A percentile compares a stretch with the other conserved stretches of the same genome.
phyloP scores from a whole-genome alignment of 2,797 vertebrate genomes.

The Carcharodon carcharias region DNA sequence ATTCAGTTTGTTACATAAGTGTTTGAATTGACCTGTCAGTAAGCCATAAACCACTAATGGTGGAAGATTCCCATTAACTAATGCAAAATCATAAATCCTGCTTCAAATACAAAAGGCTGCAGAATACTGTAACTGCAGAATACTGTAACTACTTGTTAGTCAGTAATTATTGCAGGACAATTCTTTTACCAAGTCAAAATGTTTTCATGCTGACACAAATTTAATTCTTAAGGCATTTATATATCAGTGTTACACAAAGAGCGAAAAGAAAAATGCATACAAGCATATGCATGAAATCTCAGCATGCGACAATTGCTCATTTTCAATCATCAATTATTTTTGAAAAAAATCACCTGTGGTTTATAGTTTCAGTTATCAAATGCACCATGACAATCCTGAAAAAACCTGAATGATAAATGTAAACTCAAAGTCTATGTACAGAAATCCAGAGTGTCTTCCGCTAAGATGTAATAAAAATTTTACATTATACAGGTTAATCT shows the following conservation, averaged over 20 bases:
- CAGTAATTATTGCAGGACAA: not conserved
- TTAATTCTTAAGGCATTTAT: not conserved
- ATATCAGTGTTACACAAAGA: not conserved
- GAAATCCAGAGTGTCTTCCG: not conserved
- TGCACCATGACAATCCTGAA: not conserved
- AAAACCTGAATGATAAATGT: not conserved
- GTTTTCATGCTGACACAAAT: not conserved
- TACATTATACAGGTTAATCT: not conserved
- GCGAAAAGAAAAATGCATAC: not conserved
- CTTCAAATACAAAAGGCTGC: not conserved
- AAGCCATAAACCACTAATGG: not conserved
- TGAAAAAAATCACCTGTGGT: not conserved
- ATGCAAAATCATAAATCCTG: not conserved
- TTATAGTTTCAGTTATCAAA: not conserved
- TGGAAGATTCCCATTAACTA: not conserved
- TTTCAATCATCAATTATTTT: not conserved
- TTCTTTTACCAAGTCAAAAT: not conserved
- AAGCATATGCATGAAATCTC: not conserved
- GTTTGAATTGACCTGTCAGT: not conserved
- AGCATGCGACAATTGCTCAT: not conserved
- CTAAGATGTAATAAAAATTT: not conserved
- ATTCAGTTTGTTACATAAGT: not conserved
- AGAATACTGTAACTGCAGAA: not conserved
- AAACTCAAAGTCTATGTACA: not conserved
- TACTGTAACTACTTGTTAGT: not conserved